Percentiles rank a stretch among this genome's conserved stretches.
Conservation (phyloP, 2,797 vertebrate genomes). For the Pristis pectinata region DNA sequence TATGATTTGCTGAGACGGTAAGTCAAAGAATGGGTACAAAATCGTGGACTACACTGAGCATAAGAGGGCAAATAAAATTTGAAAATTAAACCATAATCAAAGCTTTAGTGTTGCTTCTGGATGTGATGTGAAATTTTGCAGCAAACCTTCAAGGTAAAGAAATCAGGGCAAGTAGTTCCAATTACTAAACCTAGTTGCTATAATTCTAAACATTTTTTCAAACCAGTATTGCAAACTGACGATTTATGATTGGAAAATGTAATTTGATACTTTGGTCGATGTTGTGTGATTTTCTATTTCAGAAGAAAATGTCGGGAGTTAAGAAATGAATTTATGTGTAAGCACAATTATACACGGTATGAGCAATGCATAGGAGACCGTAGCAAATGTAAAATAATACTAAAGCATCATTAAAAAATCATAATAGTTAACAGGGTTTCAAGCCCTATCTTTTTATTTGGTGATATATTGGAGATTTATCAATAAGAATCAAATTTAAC, state of each 20-base stretch:
- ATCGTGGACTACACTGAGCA: neutral
- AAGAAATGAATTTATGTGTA: neutral
- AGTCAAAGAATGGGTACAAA: no score
- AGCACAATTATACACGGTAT: neutral
- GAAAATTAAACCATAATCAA: neutral
- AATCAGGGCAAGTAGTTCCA: neutral
- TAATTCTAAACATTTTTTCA: neutral
- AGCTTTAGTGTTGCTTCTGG: neutral
- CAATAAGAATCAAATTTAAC: conserved; percentile 35
- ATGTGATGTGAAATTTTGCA: neutral
- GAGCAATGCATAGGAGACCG: neutral
- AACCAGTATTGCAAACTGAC: neutral
- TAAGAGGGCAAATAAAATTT: neutral
- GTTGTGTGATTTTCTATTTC: neutral
- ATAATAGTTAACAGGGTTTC: conserved; percentile 32
- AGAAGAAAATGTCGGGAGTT: neutral
- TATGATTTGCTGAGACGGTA: no score
- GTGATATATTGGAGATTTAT: conserved; percentile 36
- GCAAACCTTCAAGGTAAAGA: neutral
- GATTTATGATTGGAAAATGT: neutral
- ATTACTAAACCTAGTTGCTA: neutral
- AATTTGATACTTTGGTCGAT: neutral
- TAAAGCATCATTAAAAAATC: conserved; percentile 24
- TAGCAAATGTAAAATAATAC: neutral
- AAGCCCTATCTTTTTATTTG: conserved; percentile 24